Conservation (phyloP, 2,113 vertebrate genomes). For the Macrotus californicus region DNA sequence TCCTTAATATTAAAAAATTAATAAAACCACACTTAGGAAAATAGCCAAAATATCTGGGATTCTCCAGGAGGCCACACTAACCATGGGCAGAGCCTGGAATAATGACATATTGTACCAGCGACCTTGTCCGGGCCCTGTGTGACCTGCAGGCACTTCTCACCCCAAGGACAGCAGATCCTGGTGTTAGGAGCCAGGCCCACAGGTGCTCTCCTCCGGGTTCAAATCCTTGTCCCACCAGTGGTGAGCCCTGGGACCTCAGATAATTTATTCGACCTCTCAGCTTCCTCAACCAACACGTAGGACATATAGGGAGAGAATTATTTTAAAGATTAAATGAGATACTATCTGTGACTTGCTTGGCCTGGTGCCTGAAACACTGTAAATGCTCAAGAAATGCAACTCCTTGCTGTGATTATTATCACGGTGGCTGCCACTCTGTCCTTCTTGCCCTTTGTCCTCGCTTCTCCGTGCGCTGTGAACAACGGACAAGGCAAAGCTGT, state of each 20-base stretch:
- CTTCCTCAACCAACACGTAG: not conserved
- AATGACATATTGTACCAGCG: not conserved
- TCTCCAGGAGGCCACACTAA: not conserved
- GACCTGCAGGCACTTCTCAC: not conserved
- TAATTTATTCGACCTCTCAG: not conserved
- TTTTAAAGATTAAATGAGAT: not conserved
- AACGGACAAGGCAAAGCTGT: not conserved
- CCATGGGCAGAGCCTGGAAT: not conserved
- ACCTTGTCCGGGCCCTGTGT: not conserved
- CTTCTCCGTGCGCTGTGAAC: not conserved
- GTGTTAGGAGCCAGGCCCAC: not conserved
- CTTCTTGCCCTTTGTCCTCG: not conserved
- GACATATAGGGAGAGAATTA: not conserved
- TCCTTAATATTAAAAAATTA: not conserved
- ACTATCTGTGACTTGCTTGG: not conserved
- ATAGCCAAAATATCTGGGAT: not conserved
- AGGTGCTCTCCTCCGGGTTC: not conserved
- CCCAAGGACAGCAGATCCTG: not conserved
- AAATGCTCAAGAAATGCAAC: not conserved
- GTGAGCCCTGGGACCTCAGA: not conserved
- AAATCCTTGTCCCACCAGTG: not conserved
- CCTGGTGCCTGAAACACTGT: not conserved
- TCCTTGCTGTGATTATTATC: too few species aligned
- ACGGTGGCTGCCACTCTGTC: not conserved
- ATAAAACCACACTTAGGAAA: constrained; percentile 7